Conservation (phyloP, 2,797 vertebrate species). For the Phaenicophaeus curvirostris region DNA sequence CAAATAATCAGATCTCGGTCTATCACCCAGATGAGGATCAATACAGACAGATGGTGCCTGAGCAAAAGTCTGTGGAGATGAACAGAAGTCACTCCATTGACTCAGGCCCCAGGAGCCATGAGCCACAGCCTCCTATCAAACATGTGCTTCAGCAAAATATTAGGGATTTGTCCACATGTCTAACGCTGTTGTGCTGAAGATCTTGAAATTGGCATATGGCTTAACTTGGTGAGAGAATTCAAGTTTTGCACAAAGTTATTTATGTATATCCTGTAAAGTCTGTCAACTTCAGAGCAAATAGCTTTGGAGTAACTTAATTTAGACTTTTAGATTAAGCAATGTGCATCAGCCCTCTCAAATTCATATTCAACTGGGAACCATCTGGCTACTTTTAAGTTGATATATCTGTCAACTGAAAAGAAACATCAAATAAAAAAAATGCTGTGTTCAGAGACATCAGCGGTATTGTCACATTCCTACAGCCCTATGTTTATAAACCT, state of each 20-base stretch:
- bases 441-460: neutral
- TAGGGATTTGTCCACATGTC: neutral
- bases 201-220: neutral
- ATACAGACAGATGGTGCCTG: neutral
- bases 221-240: neutral
- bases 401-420: constrained; percentile 21
- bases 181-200: neutral
- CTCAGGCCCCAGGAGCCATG: neutral
- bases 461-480: constrained; percentile 8
- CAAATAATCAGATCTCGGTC: neutral
- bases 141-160: neutral
- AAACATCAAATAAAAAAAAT: constrained; percentile 26
- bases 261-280: constrained; percentile 20
- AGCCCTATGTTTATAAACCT: neutral
- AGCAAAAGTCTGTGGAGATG: neutral
- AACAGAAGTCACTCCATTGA: neutral
- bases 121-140: neutral
- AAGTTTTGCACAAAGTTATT: constrained; percentile 6
- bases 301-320: constrained; percentile 31
- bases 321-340: neutral
- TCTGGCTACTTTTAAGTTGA: constrained; percentile 33
- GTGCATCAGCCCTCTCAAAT: constrained; percentile 5
- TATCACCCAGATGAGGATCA: neutral
- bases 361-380: constrained; percentile 8
- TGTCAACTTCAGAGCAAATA: constrained; percentile 32